A percentile compares a stretch with the other conserved stretches of the same genome.
Conservation (phyloP, 2,113 vertebrate genomes). For the Nothobranchius furzeri region DNA sequence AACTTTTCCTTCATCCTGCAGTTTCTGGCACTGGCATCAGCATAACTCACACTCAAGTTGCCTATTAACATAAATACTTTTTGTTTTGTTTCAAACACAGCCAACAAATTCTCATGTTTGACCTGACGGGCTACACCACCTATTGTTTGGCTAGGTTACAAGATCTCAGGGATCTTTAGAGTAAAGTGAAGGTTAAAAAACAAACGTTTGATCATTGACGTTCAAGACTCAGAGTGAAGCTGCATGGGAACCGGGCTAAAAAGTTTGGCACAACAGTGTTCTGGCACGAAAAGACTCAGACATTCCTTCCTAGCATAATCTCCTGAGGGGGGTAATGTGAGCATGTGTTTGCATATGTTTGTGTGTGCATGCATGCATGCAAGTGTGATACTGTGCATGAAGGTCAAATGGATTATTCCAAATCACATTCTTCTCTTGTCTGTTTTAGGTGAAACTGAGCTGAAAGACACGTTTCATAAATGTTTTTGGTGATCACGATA, state of each 20-base stretch:
- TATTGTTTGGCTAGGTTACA: constrained; percentile 28
- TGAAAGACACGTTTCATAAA: constrained; percentile 19
- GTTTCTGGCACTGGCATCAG: constrained; percentile 51
- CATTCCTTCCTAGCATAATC: constrained; percentile 78
- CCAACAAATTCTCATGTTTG: constrained; percentile 23
- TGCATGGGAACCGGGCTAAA: constrained; percentile 61
- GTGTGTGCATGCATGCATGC: constrained; percentile 12
- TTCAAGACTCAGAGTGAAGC: constrained; percentile 7
- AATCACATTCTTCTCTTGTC: constrained; percentile 61
- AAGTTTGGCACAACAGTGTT: constrained; percentile 55
- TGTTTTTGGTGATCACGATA: constrained; percentile 5
- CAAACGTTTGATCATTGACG: constrained; percentile 2
- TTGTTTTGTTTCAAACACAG: constrained; percentile 48
- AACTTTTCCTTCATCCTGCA: constrained; percentile 52
- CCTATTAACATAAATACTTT: constrained; percentile 57
- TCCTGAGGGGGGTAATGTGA: constrained; percentile 54
- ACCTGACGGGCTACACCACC: constrained; percentile 19
- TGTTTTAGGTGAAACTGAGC: constrained; percentile 47
- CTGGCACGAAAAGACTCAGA: constrained; percentile 61
- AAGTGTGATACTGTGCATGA: constrained; percentile 25
- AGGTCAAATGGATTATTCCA: constrained; percentile 50
- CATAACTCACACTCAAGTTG: constrained; percentile 52
- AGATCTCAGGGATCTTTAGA: constrained; percentile 36
- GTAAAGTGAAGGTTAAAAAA: constrained; percentile 8
- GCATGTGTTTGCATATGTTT: constrained; percentile 40